A percentile compares a stretch with the other conserved stretches of the same genome.
Conservation (phyloP, 1,140 invertebrate species). For the Sesamia nonagrioides region DNA sequence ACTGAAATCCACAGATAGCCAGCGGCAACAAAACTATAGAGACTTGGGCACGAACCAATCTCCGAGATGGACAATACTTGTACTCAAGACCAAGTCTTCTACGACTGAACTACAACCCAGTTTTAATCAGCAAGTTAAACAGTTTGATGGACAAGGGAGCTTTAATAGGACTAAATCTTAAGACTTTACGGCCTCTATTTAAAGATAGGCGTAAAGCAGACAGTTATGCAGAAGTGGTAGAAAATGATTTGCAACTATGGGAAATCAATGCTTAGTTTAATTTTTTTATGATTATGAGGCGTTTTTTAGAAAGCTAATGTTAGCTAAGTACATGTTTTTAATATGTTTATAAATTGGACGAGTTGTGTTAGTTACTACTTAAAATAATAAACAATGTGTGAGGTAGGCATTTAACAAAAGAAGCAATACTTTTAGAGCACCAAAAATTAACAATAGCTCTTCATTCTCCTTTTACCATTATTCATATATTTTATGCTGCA, state of each 20-base stretch:
- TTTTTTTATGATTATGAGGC: neutral
- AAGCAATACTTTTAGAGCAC: too few relatives aligned
- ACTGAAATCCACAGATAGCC: slow-evolving; percentile 86
- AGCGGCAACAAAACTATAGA: slow-evolving; percentile 94
- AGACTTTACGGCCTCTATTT: slow-evolving; percentile 92
- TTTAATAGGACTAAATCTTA: slow-evolving; percentile 92
- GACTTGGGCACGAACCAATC: slow-evolving; percentile 90
- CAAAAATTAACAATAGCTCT: too few relatives aligned
- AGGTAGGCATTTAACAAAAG: neutral
- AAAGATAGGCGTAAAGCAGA: slow-evolving; percentile 90
- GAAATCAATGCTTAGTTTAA: slow-evolving; percentile 92
- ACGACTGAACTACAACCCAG: slow-evolving; percentile 92
- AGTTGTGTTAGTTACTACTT: slow-evolving; percentile 6
- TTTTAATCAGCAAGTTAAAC: slow-evolving; percentile 91
- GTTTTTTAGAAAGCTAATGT: neutral
- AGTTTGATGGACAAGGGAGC: slow-evolving; percentile 92
- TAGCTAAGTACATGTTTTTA: neutral
- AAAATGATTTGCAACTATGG: slow-evolving; percentile 95
- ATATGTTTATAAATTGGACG: neutral
- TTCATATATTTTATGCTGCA: too few relatives aligned
- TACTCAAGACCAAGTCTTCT: slow-evolving; percentile 93
- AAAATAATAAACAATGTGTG: neutral
- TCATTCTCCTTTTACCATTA: too few relatives aligned
- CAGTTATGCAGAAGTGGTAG: slow-evolving; percentile 94
- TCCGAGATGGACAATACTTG: slow-evolving; percentile 93